phyloP scores from a whole-genome alignment of 2,113 vertebrate genomes.

The Peromyscus leucopus region DNA sequence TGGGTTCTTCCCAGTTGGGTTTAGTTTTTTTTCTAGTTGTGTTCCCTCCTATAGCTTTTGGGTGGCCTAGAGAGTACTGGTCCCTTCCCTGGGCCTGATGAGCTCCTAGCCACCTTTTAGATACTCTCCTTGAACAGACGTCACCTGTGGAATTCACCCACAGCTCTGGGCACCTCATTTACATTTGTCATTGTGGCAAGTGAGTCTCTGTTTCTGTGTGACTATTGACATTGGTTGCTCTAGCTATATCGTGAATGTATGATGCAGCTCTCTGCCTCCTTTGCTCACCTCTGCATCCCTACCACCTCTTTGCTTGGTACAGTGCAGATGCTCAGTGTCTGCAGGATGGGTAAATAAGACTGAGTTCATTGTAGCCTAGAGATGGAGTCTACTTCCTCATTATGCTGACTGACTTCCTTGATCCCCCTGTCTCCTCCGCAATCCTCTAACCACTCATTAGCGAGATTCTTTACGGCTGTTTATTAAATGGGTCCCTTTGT shows the following conservation, averaged over 20 bases:
- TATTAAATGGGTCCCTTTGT: background rate
- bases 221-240: background rate
- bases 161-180: background rate
- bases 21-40: background rate
- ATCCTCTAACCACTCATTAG: background rate
- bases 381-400: background rate
- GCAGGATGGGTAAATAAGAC: background rate
- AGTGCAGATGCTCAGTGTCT: background rate
- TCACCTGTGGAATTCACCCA: background rate
- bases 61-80: background rate
- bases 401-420: background rate
- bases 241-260: background rate
- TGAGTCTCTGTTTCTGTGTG: background rate
- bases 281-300: background rate
- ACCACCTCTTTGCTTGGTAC: background rate
- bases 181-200: background rate
- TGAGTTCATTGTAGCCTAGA: background rate
- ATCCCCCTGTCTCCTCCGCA: accelerated
- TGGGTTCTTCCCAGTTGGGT: background rate
- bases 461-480: background rate
- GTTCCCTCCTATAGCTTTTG: background rate
- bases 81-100: background rate
- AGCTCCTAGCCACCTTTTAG: background rate
- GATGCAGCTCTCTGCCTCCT: background rate
- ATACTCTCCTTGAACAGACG: background rate